Evolutionary conservation across 1,140 invertebrate genomes (phyloP).

Genomic region (Drosophila melanogaster): DNA sequence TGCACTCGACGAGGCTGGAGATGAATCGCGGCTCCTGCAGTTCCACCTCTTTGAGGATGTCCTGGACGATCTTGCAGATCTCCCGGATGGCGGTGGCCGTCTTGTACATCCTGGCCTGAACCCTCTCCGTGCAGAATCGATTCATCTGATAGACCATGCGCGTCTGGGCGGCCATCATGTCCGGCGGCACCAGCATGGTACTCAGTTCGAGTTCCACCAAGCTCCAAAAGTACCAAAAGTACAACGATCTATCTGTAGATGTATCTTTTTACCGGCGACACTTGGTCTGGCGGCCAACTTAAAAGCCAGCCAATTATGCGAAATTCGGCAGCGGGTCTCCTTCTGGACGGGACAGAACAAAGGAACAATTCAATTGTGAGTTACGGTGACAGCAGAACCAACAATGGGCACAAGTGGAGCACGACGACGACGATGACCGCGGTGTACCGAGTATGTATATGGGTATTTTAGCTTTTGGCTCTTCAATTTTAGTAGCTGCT

Average conservation of each 20-base stretch:
- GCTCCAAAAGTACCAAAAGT: background rate
- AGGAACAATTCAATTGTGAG: conserved; percentile 82
- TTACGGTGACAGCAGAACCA: conserved; percentile 72
- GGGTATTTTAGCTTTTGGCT: background rate
- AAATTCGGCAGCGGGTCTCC: conserved; percentile 22
- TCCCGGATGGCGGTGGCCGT: conserved; percentile 95
- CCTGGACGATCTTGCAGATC: conserved; percentile 96
- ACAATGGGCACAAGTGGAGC: conserved; percentile 74
- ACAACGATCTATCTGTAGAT: background rate
- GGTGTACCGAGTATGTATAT: conserved; percentile 14
- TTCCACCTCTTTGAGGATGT: conserved; percentile 98
- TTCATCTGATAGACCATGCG: conserved; percentile 97
- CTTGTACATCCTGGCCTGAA: conserved; percentile 92
- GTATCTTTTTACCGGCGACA: conserved; percentile 22
- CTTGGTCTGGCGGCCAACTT: conserved; percentile 55
- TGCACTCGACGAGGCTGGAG: conserved; percentile 90
- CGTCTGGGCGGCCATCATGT: conserved; percentile 94
- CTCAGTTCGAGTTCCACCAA: background rate
- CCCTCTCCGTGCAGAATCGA: conserved; percentile 96
- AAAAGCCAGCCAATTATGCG: conserved; percentile 73
- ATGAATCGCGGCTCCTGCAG: conserved; percentile 98
- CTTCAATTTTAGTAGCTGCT: background rate
- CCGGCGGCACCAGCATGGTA: conserved; percentile 90
- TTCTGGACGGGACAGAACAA: conserved; percentile 40
- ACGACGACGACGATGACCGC: conserved; percentile 27